phyloP scores from a whole-genome alignment of 2,113 vertebrate genomes.

The Lynx canadensis region DNA sequence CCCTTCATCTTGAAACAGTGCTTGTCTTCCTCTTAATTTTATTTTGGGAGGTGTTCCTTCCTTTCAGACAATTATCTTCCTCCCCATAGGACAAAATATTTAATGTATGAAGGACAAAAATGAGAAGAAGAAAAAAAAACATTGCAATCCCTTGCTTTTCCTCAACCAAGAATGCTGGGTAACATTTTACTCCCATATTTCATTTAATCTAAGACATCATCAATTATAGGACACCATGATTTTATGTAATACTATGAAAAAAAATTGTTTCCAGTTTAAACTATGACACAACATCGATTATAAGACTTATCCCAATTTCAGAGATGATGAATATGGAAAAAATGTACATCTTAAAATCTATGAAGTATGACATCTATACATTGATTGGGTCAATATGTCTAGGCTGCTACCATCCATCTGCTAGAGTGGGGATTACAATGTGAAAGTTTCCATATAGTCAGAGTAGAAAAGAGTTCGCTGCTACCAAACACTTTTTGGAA shows the following conservation, averaged over 20 bases:
- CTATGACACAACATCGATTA: background rate
- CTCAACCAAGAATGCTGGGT: background rate
- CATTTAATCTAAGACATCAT: background rate
- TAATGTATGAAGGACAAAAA: background rate
- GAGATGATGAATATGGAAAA: slow-evolving; percentile 14
- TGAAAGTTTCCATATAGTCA: background rate
- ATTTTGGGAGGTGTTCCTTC: background rate
- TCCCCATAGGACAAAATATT: background rate
- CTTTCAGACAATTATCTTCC: background rate
- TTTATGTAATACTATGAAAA: slow-evolving; percentile 5
- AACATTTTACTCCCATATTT: background rate
- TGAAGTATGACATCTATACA: background rate
- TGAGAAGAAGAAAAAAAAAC: background rate
- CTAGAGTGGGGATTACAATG: fast-evolving
- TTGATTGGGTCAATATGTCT: background rate
- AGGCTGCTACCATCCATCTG: background rate
- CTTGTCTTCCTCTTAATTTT: background rate
- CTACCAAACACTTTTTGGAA: background rate
- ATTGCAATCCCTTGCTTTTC: background rate
- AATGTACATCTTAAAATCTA: background rate
- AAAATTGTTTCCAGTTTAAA: background rate
- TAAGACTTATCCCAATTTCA: background rate
- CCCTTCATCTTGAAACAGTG: background rate
- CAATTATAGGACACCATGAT: background rate
- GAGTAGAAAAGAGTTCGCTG: background rate